phyloP scores from a whole-genome alignment of 1,140 invertebrate genomes.

The Dreissena polymorpha region DNA sequence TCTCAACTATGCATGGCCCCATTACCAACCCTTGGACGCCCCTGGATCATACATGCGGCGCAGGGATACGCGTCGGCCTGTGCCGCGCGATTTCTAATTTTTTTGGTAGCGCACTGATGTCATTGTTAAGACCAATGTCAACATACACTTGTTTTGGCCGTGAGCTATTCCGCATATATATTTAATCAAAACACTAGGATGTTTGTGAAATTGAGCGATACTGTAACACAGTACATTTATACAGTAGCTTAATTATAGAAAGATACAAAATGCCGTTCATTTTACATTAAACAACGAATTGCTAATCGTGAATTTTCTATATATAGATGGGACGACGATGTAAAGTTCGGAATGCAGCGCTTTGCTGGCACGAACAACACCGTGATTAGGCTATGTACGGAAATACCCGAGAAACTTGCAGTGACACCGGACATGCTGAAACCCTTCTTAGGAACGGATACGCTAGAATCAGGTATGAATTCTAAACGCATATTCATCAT shows the following conservation, averaged over 20 bases:
- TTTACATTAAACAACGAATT: neutral
- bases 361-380: slow-evolving; percentile 56
- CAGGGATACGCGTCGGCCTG: too few species aligned
- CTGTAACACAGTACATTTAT: neutral
- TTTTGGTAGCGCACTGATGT: neutral
- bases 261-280: neutral
- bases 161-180: too few species aligned
- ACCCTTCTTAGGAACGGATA: slow-evolving; percentile 48
- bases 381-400: slow-evolving; percentile 8
- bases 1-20: too few species aligned
- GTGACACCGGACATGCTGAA: slow-evolving; percentile 57
- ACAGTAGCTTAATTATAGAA: neutral
- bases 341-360: slow-evolving; percentile 69
- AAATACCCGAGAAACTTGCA: slow-evolving; percentile 55
- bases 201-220: neutral
- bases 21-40: too few species aligned
- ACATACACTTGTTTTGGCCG: too few species aligned
- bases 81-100: too few species aligned
- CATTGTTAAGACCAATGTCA: too few species aligned
- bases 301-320: neutral
- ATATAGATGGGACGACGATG: slow-evolving; percentile 72
- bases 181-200: neutral
- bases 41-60: too few species aligned
- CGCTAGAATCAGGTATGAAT: slow-evolving; percentile 38
- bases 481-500: slow-evolving; percentile 58